These are phyloP conservation scores for Hephaestus fuliginosus DNA, from an alignment of 2,797 vertebrate genomes.

Conservation along the genomic window DNA sequence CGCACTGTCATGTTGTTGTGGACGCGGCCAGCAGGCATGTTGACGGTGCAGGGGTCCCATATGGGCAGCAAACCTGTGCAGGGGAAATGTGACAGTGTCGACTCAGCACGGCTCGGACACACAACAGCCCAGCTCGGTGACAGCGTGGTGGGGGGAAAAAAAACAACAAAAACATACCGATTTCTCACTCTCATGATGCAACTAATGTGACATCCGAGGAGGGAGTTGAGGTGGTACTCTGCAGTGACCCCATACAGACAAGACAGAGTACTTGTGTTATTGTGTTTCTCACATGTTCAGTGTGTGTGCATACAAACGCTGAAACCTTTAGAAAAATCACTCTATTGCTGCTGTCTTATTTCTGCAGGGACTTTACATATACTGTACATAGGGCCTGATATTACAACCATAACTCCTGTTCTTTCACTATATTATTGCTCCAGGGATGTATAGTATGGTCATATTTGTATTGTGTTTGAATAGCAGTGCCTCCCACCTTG, in stretches of 20 bases:
- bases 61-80: slow-evolving; percentile 46
- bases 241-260: background rate
- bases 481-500: no score
- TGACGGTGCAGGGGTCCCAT: slow-evolving; percentile 56
- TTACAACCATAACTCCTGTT: background rate
- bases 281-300: background rate
- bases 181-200: background rate
- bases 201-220: background rate
- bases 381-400: no score
- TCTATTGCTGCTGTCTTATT: background rate
- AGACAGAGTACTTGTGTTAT: background rate
- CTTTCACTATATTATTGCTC: background rate
- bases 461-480: background rate
- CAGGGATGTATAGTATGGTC: background rate
- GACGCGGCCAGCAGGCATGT: slow-evolving; percentile 68
- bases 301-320: background rate
- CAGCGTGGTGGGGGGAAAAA: no score
- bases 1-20: slow-evolving; percentile 56
- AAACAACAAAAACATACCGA: background rate
- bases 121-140: background rate
- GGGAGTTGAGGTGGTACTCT: background rate
- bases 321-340: background rate
- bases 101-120: slow-evolving; percentile 5
- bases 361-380: background rate
- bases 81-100: slow-evolving; percentile 4